These are phyloP conservation scores for Amazona finschi DNA, from an alignment of 2,797 vertebrate species.

Conservation along the genomic window DNA sequence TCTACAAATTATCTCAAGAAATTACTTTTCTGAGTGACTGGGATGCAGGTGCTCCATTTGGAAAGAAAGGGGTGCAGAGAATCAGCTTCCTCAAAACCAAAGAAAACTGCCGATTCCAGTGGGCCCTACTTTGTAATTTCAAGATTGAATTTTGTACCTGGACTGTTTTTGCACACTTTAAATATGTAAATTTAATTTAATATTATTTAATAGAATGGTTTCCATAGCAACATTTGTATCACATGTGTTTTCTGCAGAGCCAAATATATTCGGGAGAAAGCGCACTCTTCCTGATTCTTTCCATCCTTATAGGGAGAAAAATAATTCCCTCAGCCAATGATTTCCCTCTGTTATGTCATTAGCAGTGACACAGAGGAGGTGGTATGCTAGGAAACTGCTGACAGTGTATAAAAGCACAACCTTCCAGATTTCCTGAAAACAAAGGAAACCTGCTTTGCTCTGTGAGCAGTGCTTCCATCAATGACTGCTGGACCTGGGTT, in stretches of 20 bases:
- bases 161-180: background rate
- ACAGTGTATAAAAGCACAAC: background rate
- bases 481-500: background rate
- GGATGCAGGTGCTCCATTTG: background rate
- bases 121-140: background rate
- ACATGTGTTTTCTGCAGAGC: constrained; percentile 24
- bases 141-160: constrained; percentile 29
- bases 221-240: constrained; percentile 59
- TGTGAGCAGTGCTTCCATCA: background rate
- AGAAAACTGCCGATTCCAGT: background rate
- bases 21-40: background rate
- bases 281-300: background rate
- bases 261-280: constrained; percentile 34
- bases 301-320: background rate
- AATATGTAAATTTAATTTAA: constrained; percentile 46
- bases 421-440: background rate
- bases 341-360: background rate
- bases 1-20: background rate
- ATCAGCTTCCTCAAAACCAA: background rate
- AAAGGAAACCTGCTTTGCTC: background rate
- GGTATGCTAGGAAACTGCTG: background rate
- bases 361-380: background rate
- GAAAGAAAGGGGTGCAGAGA: background rate
- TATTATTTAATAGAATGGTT: constrained; percentile 62
- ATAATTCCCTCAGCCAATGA: background rate